Conservation (phyloP, 2,113 vertebrate species). For the Chionodraco myersi region DNA sequence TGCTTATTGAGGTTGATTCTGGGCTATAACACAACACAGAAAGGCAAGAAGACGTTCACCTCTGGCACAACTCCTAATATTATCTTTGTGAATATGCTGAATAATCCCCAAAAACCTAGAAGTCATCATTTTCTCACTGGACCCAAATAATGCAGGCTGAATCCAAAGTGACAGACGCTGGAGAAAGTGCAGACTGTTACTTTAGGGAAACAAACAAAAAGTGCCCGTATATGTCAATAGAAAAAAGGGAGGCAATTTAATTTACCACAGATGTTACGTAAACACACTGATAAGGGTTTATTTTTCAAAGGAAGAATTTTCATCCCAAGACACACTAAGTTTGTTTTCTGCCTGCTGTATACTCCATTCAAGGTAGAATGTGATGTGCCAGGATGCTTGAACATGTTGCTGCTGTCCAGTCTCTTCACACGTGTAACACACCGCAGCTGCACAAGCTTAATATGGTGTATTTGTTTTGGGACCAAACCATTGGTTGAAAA, state of each 20-base stretch:
- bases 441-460: background rate
- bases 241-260: slow-evolving; percentile 22
- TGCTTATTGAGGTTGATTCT: slow-evolving; percentile 50
- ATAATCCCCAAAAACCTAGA: slow-evolving; percentile 33
- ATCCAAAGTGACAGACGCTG: slow-evolving; percentile 55
- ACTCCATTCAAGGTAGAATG: slow-evolving; percentile 6
- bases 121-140: slow-evolving; percentile 44
- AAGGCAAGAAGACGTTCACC: slow-evolving; percentile 36
- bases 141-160: slow-evolving; percentile 67
- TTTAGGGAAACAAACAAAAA: slow-evolving; percentile 54
- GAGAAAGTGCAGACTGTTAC: slow-evolving; percentile 65
- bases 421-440: background rate
- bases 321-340: slow-evolving; percentile 5
- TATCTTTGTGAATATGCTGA: slow-evolving; percentile 58
- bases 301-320: slow-evolving; percentile 28
- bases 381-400: slow-evolving; percentile 6
- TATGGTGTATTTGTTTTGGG: background rate
- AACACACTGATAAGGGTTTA: slow-evolving; percentile 19
- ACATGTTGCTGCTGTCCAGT: slow-evolving; percentile 1
- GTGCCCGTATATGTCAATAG: slow-evolving; percentile 37
- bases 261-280: slow-evolving; percentile 32
- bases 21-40: slow-evolving; percentile 12
- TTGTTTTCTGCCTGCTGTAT: slow-evolving; percentile 9
- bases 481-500: background rate
- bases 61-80: slow-evolving; percentile 40